Evolutionary conservation across 2,888 invertebrate genomes (phyloP), one percentile per base, ranked within the genome.

Genomic region (Microchrysa polita): DNA sequence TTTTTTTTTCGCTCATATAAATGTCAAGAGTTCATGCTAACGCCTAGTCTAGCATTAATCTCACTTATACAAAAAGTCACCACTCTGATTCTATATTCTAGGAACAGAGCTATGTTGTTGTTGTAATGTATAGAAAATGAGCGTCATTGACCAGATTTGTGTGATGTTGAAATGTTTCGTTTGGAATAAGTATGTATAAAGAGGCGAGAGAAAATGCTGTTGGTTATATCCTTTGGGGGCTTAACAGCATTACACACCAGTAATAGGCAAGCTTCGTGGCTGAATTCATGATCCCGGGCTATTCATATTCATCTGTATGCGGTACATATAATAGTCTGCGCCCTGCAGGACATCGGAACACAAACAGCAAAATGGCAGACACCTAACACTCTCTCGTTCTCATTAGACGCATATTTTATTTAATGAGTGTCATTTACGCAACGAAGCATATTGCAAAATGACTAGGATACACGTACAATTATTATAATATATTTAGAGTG

Each of bases 341-440:
- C 27, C 27, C 27, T 34, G 27, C 27, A 34, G 16, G 48, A 4
- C 16, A 48, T 12, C n/a, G n/a, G n/a, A n/a, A n/a, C 14, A 48
- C 48, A n/a, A n/a, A 7, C 48, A 9, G 16, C 48, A 42, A n/a
- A n/a, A 42, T 48, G 2, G 48, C 48, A 48, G 12, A 4, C 48
- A 48, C 48, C 48, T 48, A 48, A 48, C 48, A 5, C 27, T 48
- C 65, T n/a, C n/a, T n/a, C n/a, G n/a, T n/a, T n/a, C n/a, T 65
- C 65, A 48, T 65, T 65, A 65, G 48, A 14, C 20, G 23, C 22
- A 20, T 27, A 60, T 60, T 22, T 23, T 14, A 27, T 14, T 14
- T 65, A 65, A 65, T 65, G 65, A 48, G 48, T 20, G 12, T 18
- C 65, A 65, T 65, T 34, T 65, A 65, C 48, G 34, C 48, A 48